These are phyloP conservation scores for Scarus forsteni DNA, from an alignment of 2,797 vertebrate genomes.

Conservation along the genomic window DNA sequence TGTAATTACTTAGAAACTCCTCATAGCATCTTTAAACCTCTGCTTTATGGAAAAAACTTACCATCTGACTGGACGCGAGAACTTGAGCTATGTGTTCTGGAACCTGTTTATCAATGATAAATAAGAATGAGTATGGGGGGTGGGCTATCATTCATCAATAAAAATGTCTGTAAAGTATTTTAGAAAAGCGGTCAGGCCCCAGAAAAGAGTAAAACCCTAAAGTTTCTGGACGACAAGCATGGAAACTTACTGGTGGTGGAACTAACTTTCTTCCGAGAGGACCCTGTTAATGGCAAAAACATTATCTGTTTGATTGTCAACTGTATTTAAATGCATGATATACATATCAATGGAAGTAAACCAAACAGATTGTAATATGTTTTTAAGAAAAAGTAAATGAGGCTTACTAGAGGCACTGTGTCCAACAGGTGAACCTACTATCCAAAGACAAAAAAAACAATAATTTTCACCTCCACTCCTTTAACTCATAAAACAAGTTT, in stretches of 20 bases:
- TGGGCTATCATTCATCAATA: too few relatives aligned
- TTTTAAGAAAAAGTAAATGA: not conserved
- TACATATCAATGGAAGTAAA: not conserved
- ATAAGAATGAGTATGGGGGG: not conserved
- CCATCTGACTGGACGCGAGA: not conserved
- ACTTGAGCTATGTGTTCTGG: accelerated
- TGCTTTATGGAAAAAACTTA: slow-evolving; percentile 15
- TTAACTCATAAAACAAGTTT: not conserved
- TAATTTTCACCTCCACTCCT: not conserved
- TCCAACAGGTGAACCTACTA: not conserved
- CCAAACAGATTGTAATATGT: not conserved
- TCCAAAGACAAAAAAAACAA: not conserved
- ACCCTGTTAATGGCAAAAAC: not conserved
- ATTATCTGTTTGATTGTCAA: not conserved
- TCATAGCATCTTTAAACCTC: too few relatives aligned
- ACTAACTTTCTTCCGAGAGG: not conserved
- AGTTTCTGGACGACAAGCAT: too few relatives aligned
- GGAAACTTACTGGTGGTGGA: not conserved
- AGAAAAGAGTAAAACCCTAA: too few relatives aligned
- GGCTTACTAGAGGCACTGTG: slow-evolving; percentile 13
- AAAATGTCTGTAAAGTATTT: too few relatives aligned
- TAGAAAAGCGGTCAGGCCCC: not conserved
- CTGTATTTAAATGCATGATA: not conserved
- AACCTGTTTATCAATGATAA: not conserved
- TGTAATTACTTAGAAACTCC: too few relatives aligned